phyloP scores from a whole-genome alignment of 2,113 vertebrate species.

The Coreoperca whiteheadi region DNA sequence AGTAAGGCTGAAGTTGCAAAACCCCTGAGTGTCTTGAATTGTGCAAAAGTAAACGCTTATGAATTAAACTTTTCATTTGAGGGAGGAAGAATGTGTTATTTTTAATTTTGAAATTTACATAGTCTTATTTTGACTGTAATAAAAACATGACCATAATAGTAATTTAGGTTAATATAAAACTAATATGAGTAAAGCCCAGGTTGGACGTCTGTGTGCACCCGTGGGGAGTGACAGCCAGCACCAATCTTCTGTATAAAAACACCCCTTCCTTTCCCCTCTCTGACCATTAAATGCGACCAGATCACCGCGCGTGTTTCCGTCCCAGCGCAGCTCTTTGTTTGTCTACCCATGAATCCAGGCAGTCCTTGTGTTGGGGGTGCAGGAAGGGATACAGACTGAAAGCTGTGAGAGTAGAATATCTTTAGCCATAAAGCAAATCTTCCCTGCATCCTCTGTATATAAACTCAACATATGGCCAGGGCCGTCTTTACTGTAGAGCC shows the following conservation, averaged over 20 bases:
- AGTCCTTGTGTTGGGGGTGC: constrained; percentile 37
- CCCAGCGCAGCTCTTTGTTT: constrained; percentile 52
- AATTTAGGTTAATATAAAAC: background rate
- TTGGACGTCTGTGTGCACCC: constrained; percentile 1
- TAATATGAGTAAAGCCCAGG: background rate
- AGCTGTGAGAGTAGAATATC: constrained; percentile 67
- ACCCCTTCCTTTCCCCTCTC: constrained; percentile 25
- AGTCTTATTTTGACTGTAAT: background rate
- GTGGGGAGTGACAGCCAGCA: constrained; percentile 13
- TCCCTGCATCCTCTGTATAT: constrained; percentile 31
- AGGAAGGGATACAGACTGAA: constrained; percentile 71
- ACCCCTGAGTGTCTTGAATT: background rate
- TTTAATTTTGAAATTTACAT: background rate
- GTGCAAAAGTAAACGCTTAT: background rate
- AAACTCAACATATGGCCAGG: constrained; percentile 48
- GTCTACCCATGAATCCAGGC: constrained; percentile 59
- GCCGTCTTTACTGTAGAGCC: constrained; percentile 23
- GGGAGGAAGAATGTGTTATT: background rate
- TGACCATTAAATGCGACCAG: constrained; percentile 47
- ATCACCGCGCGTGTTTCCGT: constrained; percentile 52
- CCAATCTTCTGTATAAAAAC: constrained; percentile 44
- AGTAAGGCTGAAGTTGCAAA: background rate
- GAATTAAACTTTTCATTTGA: constrained; percentile 9
- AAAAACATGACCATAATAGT: background rate
- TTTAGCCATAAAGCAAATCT: constrained; percentile 64